Percentiles rank a stretch among this genome's conserved stretches.
Evolutionary conservation across 2,888 invertebrate species (phyloP).

Genomic region (Polyommatus iphigenia): DNA sequence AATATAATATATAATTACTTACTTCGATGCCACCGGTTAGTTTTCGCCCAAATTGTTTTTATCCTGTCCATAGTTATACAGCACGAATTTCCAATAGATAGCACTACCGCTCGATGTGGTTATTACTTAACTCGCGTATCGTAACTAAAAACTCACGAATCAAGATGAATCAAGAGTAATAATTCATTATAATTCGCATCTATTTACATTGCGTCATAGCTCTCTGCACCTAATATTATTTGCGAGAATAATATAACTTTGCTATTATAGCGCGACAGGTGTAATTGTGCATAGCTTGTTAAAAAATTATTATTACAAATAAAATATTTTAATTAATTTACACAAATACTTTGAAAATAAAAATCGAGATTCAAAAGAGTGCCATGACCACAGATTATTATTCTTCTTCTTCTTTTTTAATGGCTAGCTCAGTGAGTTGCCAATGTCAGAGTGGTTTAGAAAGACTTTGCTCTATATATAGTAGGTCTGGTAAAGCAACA

Average conservation of each 20-base stretch:
- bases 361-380: too few species aligned
- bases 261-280: background rate
- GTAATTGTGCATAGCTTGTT: background rate
- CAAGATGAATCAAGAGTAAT: background rate
- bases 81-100: background rate
- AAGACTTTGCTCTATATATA: too few species aligned
- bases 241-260: background rate
- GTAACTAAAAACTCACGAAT: background rate
- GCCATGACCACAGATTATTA: too few species aligned
- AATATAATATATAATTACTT: slow-evolving; percentile 40
- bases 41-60: slow-evolving; percentile 60
- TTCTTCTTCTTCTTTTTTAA: too few species aligned
- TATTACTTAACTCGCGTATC: background rate
- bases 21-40: slow-evolving; percentile 72
- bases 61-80: slow-evolving; percentile 50
- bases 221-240: background rate
- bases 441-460: too few species aligned
- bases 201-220: background rate
- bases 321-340: background rate
- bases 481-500: too few species aligned
- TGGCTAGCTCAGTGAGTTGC: too few species aligned
- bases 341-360: background rate
- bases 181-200: background rate
- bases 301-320: background rate
- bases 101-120: background rate